These are phyloP conservation scores for Diplazon laetatorius DNA, from an alignment of 2,888 invertebrate species.

Conservation along the genomic window DNA sequence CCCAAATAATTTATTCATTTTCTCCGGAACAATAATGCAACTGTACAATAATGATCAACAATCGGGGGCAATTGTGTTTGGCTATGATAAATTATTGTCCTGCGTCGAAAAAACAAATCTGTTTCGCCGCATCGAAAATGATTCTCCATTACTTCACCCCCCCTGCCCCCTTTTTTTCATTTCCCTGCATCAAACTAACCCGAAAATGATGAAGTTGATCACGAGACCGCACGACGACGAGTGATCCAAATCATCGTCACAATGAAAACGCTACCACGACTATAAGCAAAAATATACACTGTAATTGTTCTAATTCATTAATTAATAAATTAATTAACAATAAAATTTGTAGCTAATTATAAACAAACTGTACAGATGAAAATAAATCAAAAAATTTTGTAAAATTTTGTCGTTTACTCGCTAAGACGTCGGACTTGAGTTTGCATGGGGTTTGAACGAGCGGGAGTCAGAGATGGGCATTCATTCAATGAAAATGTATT, in stretches of 20 bases:
- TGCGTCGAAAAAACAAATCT: neutral
- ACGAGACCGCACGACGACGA: slow-evolving; percentile 7
- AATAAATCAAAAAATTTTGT: slow-evolving; percentile 79
- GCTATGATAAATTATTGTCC: slow-evolving; percentile 31
- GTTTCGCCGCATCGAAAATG: neutral
- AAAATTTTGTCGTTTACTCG: slow-evolving; percentile 59
- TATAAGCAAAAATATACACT: slow-evolving; percentile 66
- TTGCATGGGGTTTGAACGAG: no score
- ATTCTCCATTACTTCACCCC: no score
- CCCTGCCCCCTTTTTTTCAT: no score
- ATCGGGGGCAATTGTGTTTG: slow-evolving; percentile 11
- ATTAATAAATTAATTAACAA: slow-evolving; percentile 39
- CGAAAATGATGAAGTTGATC: no score
- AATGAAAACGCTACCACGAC: slow-evolving; percentile 72
- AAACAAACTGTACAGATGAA: slow-evolving; percentile 78
- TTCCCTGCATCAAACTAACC: no score
- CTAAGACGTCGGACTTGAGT: no score
- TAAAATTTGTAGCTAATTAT: slow-evolving; percentile 67
- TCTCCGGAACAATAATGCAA: slow-evolving; percentile 4
- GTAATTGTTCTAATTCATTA: slow-evolving; percentile 74
- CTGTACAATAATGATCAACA: slow-evolving; percentile 34
- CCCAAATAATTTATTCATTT: neutral
- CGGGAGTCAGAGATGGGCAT: no score
- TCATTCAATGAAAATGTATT: no score
- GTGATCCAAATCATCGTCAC: slow-evolving; percentile 66